Base-by-base conservation (phyloP, 2,888 invertebrate genomes). In the Trichopoda pennipes region DNA sequence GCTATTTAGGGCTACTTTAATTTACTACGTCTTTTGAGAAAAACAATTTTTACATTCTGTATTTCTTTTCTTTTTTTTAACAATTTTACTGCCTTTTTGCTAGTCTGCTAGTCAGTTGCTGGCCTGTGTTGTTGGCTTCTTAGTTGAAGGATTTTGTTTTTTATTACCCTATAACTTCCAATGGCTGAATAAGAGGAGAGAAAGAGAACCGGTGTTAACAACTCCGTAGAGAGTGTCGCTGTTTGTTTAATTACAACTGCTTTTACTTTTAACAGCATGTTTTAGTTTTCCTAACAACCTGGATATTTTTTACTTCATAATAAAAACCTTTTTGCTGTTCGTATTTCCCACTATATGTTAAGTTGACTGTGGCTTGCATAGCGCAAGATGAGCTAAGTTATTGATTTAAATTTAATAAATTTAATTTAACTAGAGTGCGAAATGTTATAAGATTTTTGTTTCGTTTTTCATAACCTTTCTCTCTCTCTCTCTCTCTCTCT, bases 371-470 rank as follows among this genome's bases (percentile, higher is more conserved):
- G 73, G 68, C 69, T 73, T 63, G 38, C 68, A 70, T 73, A 53
- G 23, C 68, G n/a, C 61, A 56, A 78, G 60, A 21, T 63, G 55
- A 80, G 55, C 66, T 88, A 85, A 86, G 88, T 87, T 87, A 88
- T 88, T 88, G 86, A 88, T 87, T 84, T 84, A 79, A 81, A 83
- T 87, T 88, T 86, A 87, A 87, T 88, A 87, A 86, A 87, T 88
- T 87, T 87, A 86, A 88, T 86, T 88, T 86, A 79, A 64, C n/a
- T 68, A 79, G 64, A 84, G 83, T 76, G 83, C 74, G 53, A 81
- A 81, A 73, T 83, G 84, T 79, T 84, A 85, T 70, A 70, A 42
- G 63, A 64, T 64, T 61, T 51, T 74, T 56, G 8, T 28, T 64
- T 47, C n/a, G n/a, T n/a, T n/a, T n/a, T n/a, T n/a, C n/a, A n/a